Evolutionary conservation across 2,888 invertebrate species (phyloP), one percentile per base, ranked within the genome.

Genomic region (Netelia inedita): DNA sequence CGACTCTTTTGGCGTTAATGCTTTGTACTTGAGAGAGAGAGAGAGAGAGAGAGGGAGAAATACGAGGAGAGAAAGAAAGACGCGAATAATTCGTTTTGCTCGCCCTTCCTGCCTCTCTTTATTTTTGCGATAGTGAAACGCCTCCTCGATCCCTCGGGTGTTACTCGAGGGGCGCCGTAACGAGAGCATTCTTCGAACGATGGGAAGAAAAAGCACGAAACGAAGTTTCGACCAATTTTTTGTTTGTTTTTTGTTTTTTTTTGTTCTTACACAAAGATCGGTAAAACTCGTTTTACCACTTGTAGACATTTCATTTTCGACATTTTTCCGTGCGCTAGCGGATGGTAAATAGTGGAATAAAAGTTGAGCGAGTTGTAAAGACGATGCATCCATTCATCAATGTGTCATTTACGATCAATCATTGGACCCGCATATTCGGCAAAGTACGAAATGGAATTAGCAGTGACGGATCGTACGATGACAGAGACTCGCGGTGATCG

Each of bases 31-130:
- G 59, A 3, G 68, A 41, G 59, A 61, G 68, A 79, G 68, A 41
- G 59, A 61, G 68, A 79, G 68, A 75, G 59, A 3, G 68, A 53
- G 59, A 53, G 61, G 74, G 55, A 59, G 65, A 69, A 66, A 53
- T 66, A 59, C 43, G 68, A 55, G 65, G 28, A 46, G 43, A 69
- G 61, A 63, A 66, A 80, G 85, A 80, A 79, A 73, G 63, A 63
- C 63, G 57, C 65, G 69, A 53, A 82, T 65, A 71, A 82, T 82
- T 82, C 75, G 71, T 82, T 82, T 74, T 53, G 41, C 75, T 82
- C 57, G 41, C 57, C 35, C 68, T 43, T 21, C 75, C 71, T 46
- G 41, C 57, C 35, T 63, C 57, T 55, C 65, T 57, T 61, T 41
- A 65, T 65, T 82, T 59, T 46, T 63, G 21, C 46, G 57, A 65